A percentile compares a stretch with the other conserved stretches of the same genome.
Evolutionary conservation across 2,797 vertebrate genomes (phyloP).

Genomic region (Pteropus rufus): DNA sequence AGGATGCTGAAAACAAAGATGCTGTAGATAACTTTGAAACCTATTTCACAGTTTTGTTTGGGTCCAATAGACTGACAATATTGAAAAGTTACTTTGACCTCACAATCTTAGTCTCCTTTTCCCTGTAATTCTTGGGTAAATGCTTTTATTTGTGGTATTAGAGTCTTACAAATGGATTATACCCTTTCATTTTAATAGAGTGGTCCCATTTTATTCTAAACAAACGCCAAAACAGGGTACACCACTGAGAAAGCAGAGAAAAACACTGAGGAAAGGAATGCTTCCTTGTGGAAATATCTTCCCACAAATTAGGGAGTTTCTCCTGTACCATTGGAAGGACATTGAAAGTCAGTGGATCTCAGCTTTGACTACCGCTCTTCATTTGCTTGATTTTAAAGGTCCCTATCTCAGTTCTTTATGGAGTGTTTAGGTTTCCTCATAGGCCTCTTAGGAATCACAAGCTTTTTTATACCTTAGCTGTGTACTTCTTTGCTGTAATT

Average conservation of each 20-base stretch:
- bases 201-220: background rate
- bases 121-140: background rate
- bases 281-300: background rate
- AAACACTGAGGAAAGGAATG: background rate
- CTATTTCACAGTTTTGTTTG: background rate
- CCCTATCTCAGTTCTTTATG: conserved; percentile 70
- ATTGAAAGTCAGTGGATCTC: conserved; percentile 68
- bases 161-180: background rate
- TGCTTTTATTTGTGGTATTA: background rate
- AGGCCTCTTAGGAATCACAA: conserved; percentile 69
- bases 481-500: conserved; percentile 74
- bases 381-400: conserved; percentile 78
- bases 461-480: conserved; percentile 73
- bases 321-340: conserved; percentile 38
- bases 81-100: background rate
- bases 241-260: background rate
- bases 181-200: background rate
- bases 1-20: background rate
- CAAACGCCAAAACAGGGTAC: background rate
- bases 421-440: conserved; percentile 76
- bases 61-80: background rate
- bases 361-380: conserved; percentile 32
- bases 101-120: background rate
- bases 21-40: background rate
- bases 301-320: accelerated